A percentile compares a stretch with the other conserved stretches of the same genome.
Conservation (phyloP, 2,797 vertebrate genomes). For the Fringilla coelebs region DNA sequence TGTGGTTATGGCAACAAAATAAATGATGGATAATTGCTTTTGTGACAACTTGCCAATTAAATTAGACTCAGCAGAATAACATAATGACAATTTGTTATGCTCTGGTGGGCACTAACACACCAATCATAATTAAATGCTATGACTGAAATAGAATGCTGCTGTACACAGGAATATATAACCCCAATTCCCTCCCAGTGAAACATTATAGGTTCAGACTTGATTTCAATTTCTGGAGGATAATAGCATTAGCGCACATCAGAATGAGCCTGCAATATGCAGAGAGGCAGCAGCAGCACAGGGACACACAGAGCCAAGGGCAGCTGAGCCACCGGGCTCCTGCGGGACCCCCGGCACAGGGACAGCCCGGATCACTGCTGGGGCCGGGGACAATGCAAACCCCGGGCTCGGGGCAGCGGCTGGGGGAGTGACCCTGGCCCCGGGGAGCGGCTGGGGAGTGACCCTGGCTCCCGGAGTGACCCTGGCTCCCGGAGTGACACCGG, state of each 20-base stretch:
- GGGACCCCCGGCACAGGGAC: background rate
- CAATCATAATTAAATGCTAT: conserved; percentile 94
- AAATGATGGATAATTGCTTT: conserved; percentile 96
- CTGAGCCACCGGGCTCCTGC: background rate
- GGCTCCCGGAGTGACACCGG: too few species aligned
- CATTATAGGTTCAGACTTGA: conserved; percentile 84
- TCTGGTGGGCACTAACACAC: conserved; percentile 93
- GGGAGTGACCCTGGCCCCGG: too few species aligned
- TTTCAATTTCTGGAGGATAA: conserved; percentile 85
- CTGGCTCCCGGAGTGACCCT: too few species aligned
- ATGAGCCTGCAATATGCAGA: conserved; percentile 66
- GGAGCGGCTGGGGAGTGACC: too few species aligned
- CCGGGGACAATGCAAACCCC: too few species aligned
- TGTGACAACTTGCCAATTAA: conserved; percentile 96
- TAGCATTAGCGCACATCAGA: conserved; percentile 77
- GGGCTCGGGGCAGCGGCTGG: too few species aligned
- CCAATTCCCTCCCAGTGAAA: conserved; percentile 85
- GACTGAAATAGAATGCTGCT: conserved; percentile 86
- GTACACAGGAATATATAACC: conserved; percentile 84
- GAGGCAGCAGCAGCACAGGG: conserved; percentile 46
- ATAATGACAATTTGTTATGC: conserved; percentile 96
- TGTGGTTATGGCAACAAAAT: conserved; percentile 93
- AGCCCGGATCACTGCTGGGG: accelerated
- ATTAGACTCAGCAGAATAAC: conserved; percentile 95
- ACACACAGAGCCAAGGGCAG: conserved; percentile 9